Evolutionary conservation across 2,888 invertebrate species (phyloP), one percentile per base, ranked within the genome.

Genomic region (Ophioninae sp.): DNA sequence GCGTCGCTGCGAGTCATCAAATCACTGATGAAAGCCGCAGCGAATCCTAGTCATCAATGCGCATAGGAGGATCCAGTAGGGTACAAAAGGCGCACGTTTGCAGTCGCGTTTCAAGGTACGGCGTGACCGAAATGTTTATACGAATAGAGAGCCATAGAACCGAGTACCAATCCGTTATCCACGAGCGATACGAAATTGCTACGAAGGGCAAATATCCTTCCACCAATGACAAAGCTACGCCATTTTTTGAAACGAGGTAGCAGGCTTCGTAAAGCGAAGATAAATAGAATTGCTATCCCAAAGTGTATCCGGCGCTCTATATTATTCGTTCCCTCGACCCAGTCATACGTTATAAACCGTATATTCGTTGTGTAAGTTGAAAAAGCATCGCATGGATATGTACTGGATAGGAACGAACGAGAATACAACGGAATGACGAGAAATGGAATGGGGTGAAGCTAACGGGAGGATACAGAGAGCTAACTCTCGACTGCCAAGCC

Each of bases 161-260:
- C 59, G 23, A 41, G 67, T 65, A 75, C 64, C 69, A 39, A 64
- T 41, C 79, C 37, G 76, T 72, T 84, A 51, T 68, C 56, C 37
- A 56, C 76, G 72, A 68, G 76, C 81, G 87, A 86, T 88, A 89
- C 87, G 87, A 89, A 89, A 89, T 89, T 89, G 89, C 89, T 83
- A 82, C 89, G 88, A 89, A 88, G 88, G 87, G 88, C 88, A 88
- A 86, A 87, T 87, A 87, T 89, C 88, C 86, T 85, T 86, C 87
- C 88, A 88, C 88, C 88, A 86, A 89, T 89, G 89, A 89, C 89
- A 89, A 89, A 90, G 89, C 88, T 89, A 85, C 86, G 85, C 87
- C 89, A 89, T 90, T 90, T 90, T 90, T 89, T 86, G 85, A 83
- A 82, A 83, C 79, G 84, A 73, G 76, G 56, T 86, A 83, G 51